Evolutionary conservation across 1,140 invertebrate species (phyloP).

Genomic region (Leucophenga varia): DNA sequence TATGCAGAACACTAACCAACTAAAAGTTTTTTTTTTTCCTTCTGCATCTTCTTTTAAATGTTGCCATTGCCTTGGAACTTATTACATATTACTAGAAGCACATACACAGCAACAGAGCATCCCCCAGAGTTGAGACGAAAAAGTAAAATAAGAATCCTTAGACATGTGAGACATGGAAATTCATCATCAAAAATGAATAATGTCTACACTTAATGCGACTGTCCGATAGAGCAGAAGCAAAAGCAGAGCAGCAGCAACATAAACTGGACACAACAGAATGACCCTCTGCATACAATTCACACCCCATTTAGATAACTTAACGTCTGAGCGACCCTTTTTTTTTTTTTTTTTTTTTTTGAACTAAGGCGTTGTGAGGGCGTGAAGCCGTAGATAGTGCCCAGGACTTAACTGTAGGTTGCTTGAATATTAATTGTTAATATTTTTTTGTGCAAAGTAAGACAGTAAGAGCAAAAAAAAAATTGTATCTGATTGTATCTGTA

Average conservation of each 20-base stretch:
- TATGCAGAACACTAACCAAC: conserved; percentile 49
- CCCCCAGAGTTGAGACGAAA: background rate
- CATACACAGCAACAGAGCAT: conserved; percentile 11
- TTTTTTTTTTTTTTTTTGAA: too few species aligned
- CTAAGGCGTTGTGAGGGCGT: conserved; percentile 37
- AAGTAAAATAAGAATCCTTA: conserved; percentile 27
- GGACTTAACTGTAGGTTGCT: conserved; percentile 30
- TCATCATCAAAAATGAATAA: conserved; percentile 55
- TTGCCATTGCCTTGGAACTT: conserved; percentile 36
- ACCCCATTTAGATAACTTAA: too few species aligned
- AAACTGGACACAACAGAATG: too few species aligned
- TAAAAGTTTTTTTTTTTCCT: conserved; percentile 48
- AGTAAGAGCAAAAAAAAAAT: conserved; percentile 11
- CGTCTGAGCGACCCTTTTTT: too few species aligned
- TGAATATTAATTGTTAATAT: conserved; percentile 50
- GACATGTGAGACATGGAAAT: conserved; percentile 54
- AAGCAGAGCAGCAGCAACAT: conserved; percentile 22
- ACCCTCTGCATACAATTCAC: conserved; percentile 45
- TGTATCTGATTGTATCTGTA: background rate
- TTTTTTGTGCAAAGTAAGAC: too few species aligned
- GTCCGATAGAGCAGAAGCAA: background rate
- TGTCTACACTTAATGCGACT: conserved; percentile 53
- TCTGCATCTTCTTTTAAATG: conserved; percentile 16
- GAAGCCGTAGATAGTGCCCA: conserved; percentile 26
- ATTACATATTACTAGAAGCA: conserved; percentile 52